Evolutionary conservation across 2,888 invertebrate species (phyloP).

Genomic region (Altica lythri): DNA sequence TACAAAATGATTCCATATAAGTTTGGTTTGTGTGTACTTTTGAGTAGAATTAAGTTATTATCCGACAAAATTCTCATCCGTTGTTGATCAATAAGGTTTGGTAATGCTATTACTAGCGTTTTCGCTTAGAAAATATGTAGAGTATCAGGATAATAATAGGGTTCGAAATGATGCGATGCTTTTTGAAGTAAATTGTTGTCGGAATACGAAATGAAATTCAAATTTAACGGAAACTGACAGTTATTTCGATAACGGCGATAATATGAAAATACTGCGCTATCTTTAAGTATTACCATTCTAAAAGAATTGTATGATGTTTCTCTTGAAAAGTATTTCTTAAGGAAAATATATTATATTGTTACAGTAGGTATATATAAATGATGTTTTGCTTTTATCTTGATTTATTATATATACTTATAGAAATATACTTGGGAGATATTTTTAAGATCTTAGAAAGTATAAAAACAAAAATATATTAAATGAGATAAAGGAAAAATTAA

Average conservation of each 20-base stretch:
- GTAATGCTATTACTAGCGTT: conserved; percentile 11
- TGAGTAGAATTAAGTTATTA: neutral
- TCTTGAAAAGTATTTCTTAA: too few species aligned
- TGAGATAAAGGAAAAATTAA: too few species aligned
- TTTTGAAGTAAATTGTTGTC: conserved; percentile 6
- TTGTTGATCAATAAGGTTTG: conserved; percentile 6
- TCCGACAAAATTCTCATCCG: neutral
- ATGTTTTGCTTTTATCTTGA: too few species aligned
- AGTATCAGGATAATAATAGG: conserved; percentile 8
- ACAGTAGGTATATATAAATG: too few species aligned
- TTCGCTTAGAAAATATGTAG: conserved; percentile 4
- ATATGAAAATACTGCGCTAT: conserved; percentile 6
- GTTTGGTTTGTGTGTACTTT: too few species aligned
- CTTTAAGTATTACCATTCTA: neutral
- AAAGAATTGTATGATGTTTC: neutral
- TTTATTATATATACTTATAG: too few species aligned
- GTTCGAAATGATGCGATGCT: conserved; percentile 7
- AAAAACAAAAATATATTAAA: too few species aligned
- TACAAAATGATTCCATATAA: too few species aligned
- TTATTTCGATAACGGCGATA: conserved; percentile 14
- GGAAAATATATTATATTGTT: too few species aligned
- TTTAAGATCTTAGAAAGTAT: too few species aligned
- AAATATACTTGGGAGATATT: too few species aligned
- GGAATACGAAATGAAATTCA: conserved; percentile 14
- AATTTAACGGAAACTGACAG: conserved; percentile 4